These are phyloP conservation scores for Scotopteryx bipunctaria DNA, from an alignment of 2,888 invertebrate genomes.

Conservation along the genomic window DNA sequence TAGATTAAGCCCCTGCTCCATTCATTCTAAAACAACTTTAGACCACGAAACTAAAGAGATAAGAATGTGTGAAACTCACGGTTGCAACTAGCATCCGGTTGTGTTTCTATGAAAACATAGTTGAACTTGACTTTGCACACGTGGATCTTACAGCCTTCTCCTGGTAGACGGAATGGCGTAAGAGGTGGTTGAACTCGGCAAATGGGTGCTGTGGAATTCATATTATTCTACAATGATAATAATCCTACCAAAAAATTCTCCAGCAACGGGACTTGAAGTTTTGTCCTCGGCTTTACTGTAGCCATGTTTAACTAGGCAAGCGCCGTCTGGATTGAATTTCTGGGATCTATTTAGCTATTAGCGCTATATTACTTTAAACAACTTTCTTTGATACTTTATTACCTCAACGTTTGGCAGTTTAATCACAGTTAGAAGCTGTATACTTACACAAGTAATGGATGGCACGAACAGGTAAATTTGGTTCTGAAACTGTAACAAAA, in stretches of 20 bases:
- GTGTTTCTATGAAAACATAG: slow-evolving; percentile 62
- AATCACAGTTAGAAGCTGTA: too few relatives aligned
- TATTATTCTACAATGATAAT: neutral
- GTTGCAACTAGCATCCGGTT: slow-evolving; percentile 19
- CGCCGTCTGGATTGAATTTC: too few relatives aligned
- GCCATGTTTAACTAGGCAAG: too few relatives aligned
- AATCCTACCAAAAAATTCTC: too few relatives aligned
- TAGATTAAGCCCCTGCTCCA: too few relatives aligned
- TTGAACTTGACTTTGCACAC: slow-evolving; percentile 66
- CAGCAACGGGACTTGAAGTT: too few relatives aligned
- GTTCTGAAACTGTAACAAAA: slow-evolving; percentile 48
- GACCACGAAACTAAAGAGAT: too few relatives aligned
- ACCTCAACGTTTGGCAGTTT: too few relatives aligned
- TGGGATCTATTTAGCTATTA: too few relatives aligned
- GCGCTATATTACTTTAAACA: too few relatives aligned
- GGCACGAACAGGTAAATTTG: slow-evolving; percentile 55
- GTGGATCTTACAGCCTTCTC: slow-evolving; percentile 51
- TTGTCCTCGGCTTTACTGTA: too few relatives aligned
- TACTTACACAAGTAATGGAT: slow-evolving; percentile 66
- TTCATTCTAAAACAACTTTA: too few relatives aligned
- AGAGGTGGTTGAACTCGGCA: slow-evolving; percentile 55
- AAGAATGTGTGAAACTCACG: neutral
- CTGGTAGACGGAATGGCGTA: slow-evolving; percentile 54
- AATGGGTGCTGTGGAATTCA: slow-evolving; percentile 50
- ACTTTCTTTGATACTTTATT: neutral